phyloP scores from a whole-genome alignment of 1,140 invertebrate genomes.

The Orius laevigatus region DNA sequence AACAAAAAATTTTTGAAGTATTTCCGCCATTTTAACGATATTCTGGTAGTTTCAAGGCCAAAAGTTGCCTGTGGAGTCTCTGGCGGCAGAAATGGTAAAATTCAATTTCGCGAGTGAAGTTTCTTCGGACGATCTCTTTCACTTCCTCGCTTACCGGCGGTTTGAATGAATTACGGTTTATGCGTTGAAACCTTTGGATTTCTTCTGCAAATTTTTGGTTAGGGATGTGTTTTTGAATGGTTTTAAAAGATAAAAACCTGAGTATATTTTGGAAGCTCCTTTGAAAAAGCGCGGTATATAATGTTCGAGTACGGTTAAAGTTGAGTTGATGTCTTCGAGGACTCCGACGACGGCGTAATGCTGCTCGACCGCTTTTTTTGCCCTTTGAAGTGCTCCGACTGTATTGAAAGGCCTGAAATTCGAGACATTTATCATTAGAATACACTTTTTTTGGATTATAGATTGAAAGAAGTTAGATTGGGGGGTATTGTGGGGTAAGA shows the following conservation, averaged over 20 bases:
- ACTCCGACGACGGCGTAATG: conserved; percentile 78
- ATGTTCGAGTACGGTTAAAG: conserved; percentile 63
- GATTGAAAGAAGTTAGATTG: no score
- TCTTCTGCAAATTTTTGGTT: conserved; percentile 39
- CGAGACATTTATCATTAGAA: no score
- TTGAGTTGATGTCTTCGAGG: conserved; percentile 71
- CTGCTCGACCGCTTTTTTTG: conserved; percentile 66
- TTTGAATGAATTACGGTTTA: conserved; percentile 75
- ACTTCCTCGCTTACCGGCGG: conserved; percentile 69
- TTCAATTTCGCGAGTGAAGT: conserved; percentile 79
- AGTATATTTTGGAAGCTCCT: conserved; percentile 55
- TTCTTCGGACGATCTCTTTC: conserved; percentile 67
- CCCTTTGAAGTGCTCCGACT: conserved; percentile 61
- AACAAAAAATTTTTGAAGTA: no score
- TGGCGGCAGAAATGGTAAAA: conserved; percentile 83
- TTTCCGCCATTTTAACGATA: no score
- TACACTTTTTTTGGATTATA: no score
- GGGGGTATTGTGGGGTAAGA: no score
- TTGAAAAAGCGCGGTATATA: conserved; percentile 71
- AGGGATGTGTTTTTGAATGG: not conserved
- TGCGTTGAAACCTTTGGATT: conserved; percentile 53
- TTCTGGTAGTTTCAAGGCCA: conserved; percentile 36
- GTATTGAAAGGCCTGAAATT: conserved; percentile 62
- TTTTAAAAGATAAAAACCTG: not conserved
- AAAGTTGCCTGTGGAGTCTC: conserved; percentile 59